Conservation (phyloP, 2,888 invertebrate species). For the Phortica magna region DNA sequence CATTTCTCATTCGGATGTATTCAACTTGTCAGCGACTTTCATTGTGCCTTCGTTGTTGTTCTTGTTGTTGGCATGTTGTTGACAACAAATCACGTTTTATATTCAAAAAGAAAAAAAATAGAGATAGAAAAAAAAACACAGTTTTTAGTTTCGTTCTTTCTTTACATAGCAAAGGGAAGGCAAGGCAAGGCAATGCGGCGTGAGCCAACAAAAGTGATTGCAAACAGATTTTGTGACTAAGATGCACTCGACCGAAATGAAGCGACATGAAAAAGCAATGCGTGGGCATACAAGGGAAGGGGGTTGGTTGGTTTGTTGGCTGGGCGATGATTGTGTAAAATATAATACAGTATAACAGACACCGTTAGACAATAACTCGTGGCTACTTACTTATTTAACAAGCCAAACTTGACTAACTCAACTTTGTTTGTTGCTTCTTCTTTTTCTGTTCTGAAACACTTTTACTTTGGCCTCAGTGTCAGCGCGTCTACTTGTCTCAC, state of each 20-base stretch:
- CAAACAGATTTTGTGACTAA: constrained; percentile 25
- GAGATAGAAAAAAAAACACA: too few relatives aligned
- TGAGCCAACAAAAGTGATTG: constrained; percentile 4
- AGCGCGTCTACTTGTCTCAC: too few relatives aligned
- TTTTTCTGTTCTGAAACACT: background rate
- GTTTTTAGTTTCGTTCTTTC: background rate
- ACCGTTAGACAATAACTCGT: too few relatives aligned
- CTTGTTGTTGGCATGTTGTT: constrained; percentile 29
- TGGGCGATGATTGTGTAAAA: too few relatives aligned
- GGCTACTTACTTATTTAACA: too few relatives aligned
- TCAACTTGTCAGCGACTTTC: constrained; percentile 28
- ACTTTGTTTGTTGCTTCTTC: constrained; percentile 16
- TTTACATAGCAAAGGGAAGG: too few relatives aligned
- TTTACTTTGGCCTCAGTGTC: background rate
- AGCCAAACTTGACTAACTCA: too few relatives aligned
- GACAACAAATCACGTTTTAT: constrained; percentile 33
- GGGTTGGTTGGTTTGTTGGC: too few relatives aligned
- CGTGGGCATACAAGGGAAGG: too few relatives aligned
- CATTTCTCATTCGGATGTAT: background rate
- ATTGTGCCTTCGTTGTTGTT: constrained; percentile 1
- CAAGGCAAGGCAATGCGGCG: too few relatives aligned
- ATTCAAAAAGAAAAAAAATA: background rate
- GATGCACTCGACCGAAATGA: background rate
- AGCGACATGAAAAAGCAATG: too few relatives aligned
- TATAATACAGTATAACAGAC: too few relatives aligned